These are phyloP conservation scores for Prionailurus bengalensis DNA, from an alignment of 2,113 vertebrate species.

Conservation along the genomic window DNA sequence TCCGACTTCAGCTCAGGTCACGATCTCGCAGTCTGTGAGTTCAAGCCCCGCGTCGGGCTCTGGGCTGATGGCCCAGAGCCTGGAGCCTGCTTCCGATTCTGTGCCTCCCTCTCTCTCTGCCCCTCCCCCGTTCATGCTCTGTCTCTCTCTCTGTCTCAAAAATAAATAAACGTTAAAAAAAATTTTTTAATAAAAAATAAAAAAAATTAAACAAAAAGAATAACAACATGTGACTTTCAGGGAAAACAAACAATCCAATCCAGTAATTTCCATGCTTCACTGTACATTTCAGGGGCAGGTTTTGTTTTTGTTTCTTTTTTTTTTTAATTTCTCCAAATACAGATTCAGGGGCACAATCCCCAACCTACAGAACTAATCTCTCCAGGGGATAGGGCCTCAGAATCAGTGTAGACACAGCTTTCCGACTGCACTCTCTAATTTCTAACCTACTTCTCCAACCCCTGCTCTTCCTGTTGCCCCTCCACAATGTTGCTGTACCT, in stretches of 20 bases:
- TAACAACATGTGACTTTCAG: neutral
- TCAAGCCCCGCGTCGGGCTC: too few species aligned
- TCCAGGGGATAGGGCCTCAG: neutral
- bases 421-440: too few species aligned
- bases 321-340: neutral
- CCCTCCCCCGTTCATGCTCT: too few species aligned
- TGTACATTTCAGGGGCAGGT: neutral
- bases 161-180: too few species aligned
- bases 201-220: neutral
- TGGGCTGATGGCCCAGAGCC: too few species aligned
- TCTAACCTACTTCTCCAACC: too few species aligned
- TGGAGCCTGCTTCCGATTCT: too few species aligned
- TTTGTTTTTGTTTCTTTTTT: neutral
- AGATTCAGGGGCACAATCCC: neutral
- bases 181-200: too few species aligned
- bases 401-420: neutral
- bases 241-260: neutral
- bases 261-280: neutral
- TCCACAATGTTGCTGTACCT: rapidly evolving
- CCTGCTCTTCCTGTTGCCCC: rapidly evolving
- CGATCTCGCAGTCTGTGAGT: rapidly evolving
- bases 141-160: too few species aligned
- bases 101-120: too few species aligned
- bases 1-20: too few species aligned
- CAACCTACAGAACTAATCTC: neutral